A percentile compares a stretch with the other conserved stretches of the same genome.
Conservation (phyloP, 2,113 vertebrate species). For the Leucosticte australis region DNA sequence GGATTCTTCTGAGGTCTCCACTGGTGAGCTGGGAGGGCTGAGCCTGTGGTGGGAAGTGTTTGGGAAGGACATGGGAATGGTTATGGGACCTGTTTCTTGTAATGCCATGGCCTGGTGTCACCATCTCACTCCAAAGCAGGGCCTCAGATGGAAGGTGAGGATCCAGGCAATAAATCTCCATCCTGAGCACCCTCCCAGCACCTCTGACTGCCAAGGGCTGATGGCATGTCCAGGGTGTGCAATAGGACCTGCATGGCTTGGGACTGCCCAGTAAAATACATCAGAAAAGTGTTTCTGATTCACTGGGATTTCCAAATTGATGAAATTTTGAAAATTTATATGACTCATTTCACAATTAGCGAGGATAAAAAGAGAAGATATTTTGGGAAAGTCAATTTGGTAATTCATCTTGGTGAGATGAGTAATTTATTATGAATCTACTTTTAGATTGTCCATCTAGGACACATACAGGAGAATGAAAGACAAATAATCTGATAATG, state of each 20-base stretch:
- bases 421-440: slow-evolving; percentile 40
- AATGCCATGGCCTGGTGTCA: neutral
- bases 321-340: neutral
- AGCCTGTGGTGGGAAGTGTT: neutral
- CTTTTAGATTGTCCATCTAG: slow-evolving; percentile 17
- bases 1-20: neutral
- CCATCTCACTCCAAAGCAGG: neutral
- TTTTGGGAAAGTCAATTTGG: slow-evolving; percentile 17
- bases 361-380: neutral
- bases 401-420: slow-evolving; percentile 29
- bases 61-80: neutral
- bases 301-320: neutral
- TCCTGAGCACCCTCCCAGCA: neutral
- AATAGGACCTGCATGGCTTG: neutral
- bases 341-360: slow-evolving; percentile 8
- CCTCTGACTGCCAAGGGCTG: neutral
- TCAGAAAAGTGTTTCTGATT: no score
- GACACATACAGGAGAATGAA: slow-evolving; percentile 24
- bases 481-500: slow-evolving; percentile 23
- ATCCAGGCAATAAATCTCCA: neutral
- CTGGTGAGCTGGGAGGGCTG: neutral
- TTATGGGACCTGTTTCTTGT: neutral
- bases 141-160: neutral
- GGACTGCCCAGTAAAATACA: neutral
- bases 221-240: fast-evolving